Evolutionary conservation across 2,888 invertebrate genomes (phyloP).

Genomic region (Drosophila meridiana): DNA sequence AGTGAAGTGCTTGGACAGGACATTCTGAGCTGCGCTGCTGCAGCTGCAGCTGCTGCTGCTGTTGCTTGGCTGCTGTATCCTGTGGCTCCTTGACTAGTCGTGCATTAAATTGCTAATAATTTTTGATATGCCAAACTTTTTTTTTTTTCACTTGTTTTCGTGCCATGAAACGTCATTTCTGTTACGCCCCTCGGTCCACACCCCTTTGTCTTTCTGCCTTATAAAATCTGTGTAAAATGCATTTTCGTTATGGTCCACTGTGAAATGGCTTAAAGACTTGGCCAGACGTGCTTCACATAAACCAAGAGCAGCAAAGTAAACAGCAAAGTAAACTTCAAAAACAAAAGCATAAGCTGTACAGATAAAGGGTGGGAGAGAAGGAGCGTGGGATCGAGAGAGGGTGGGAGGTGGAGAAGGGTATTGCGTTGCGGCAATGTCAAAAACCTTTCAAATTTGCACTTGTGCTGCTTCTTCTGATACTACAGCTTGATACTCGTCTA

Average conservation of each 20-base stretch:
- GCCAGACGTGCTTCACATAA: constrained; percentile 21
- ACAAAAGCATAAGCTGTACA: constrained; percentile 26
- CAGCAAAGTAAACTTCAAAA: constrained; percentile 47
- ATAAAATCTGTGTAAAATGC: constrained; percentile 52
- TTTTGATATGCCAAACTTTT: constrained; percentile 72
- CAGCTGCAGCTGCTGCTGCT: neutral
- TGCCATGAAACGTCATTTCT: constrained; percentile 28
- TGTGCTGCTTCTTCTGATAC: constrained; percentile 41
- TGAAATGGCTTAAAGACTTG: constrained; percentile 54
- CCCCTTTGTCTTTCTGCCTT: neutral
- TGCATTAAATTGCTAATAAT: constrained; percentile 80
- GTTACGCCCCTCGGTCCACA: neutral
- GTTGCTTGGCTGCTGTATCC: constrained; percentile 1
- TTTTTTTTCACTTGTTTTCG: constrained; percentile 42
- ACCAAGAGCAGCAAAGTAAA: constrained; percentile 53
- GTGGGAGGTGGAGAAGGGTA: neutral
- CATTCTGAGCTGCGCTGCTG: constrained; percentile 9
- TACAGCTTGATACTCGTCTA: constrained; percentile 15
- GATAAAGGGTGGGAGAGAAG: neutral
- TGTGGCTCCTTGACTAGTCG: constrained; percentile 66
- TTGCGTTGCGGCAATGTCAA: constrained; percentile 63
- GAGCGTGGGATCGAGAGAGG: neutral
- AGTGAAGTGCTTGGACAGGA: constrained; percentile 9
- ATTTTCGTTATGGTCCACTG: constrained; percentile 36
- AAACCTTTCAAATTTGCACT: constrained; percentile 72